Percentiles rank a stretch among this genome's conserved stretches.
phyloP scores from a whole-genome alignment of 2,888 invertebrate species.

The Dichetophora obliterata region DNA sequence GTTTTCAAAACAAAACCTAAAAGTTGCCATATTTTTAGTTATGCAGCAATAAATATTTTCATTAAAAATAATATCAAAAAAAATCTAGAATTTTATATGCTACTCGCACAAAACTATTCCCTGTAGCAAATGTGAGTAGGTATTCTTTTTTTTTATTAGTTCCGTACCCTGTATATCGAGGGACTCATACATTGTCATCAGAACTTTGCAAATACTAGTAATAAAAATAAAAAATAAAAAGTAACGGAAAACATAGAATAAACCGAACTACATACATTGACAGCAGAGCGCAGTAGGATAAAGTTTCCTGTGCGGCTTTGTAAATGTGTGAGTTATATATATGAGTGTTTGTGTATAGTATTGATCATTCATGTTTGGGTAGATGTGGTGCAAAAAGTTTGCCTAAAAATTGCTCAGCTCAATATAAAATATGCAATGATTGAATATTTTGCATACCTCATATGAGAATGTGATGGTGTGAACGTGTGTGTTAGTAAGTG shows the following conservation, averaged over 20 bases:
- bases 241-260: background rate
- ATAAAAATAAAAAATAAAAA: background rate
- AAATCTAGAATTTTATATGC: background rate
- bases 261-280: background rate
- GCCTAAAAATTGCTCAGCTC: slow-evolving; percentile 13
- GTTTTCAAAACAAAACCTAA: background rate
- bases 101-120: slow-evolving; percentile 19
- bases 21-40: background rate
- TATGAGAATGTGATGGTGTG: background rate
- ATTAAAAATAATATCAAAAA: slow-evolving; percentile 12
- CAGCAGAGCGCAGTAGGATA: background rate
- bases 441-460: slow-evolving; percentile 49
- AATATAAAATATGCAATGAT: slow-evolving; percentile 52
- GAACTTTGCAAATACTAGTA: slow-evolving; percentile 1
- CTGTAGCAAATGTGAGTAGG: slow-evolving; percentile 1
- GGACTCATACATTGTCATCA: slow-evolving; percentile 24
- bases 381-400: slow-evolving; percentile 13
- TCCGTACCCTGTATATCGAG: background rate
- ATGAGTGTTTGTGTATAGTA: background rate
- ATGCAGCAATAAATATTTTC: slow-evolving; percentile 14
- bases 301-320: background rate
- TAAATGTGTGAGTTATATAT: background rate
- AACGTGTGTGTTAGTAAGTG: background rate
- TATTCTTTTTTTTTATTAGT: background rate
- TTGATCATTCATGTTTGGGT: background rate